Base-by-base conservation (phyloP, 1,140 invertebrate species). In the Elysia chlorotica region DNA sequence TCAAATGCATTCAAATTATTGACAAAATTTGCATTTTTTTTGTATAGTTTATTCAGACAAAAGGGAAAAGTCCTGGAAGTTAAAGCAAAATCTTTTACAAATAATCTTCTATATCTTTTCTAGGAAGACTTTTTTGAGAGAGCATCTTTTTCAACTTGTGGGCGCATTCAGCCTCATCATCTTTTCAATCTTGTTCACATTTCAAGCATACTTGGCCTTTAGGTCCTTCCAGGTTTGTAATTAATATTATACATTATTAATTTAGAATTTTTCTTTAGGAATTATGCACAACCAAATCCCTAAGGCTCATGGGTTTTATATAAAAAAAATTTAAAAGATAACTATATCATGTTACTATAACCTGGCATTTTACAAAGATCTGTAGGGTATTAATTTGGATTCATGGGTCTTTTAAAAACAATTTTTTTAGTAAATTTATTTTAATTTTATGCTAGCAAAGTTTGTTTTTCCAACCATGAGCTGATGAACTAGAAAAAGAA, bases 171-270 rank as follows among this genome's bases (percentile, higher is more conserved):
- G 65, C 36, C 48, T 67, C 10, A 2, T 67, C 30, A 67, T 67
- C 23, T 67, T 38, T 33, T 30, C 65, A 56, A 28, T 67, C 23
- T 23, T 67, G 2, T 67, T 67, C 25, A 23, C 28, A 5, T 67
- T 67, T 54, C 65, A 67, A 30, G 65, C 65, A 14, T 67, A 54
- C 65, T 19, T 67, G 48, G 65, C 65, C 5, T 67, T 67, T 37
- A 67, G 41, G 30, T 67, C 65, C 1, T 67, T 54, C 35, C 41
- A 67, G 48, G 65, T 67, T 54, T 2, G 48, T 6, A 10, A 17
- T 59, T 17, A 17, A n/a, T 59, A 23, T 23, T 57, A 14, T 57
- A 5, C 6, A 21, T 5, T 14, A 57, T 57, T 23, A 23, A 14
- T 57, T 23, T 10, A 57, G 56, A 57, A 57, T 14, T 10, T 6